Conservation (phyloP, 2,888 invertebrate genomes). For the Nomada ferruginata region DNA sequence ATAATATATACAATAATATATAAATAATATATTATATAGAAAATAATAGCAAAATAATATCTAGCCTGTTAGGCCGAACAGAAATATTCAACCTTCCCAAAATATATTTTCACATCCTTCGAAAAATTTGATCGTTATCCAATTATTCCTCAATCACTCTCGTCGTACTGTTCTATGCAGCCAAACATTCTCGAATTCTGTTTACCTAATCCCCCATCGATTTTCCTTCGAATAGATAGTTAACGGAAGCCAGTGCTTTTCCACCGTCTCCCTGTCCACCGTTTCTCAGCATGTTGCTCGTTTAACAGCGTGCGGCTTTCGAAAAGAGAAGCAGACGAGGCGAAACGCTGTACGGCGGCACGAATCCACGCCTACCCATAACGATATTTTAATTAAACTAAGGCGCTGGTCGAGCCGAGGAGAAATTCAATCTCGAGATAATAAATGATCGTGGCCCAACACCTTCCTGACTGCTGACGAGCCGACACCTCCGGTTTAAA, state of each 20-base stretch:
- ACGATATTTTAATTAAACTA: conserved; percentile 85
- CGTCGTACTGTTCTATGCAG: background rate
- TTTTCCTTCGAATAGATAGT: conserved; percentile 22
- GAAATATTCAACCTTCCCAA: too few species aligned
- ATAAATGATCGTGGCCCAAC: conserved; percentile 84
- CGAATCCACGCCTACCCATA: conserved; percentile 84
- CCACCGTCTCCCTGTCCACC: conserved; percentile 26
- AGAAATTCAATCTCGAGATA: conserved; percentile 84
- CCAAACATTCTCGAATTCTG: background rate
- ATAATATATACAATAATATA: too few species aligned
- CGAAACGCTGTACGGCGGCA: conserved; percentile 76
- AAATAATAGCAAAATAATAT: too few species aligned
- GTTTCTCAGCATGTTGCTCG: conserved; percentile 43
- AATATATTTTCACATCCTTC: too few species aligned
- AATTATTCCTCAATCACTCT: too few species aligned
- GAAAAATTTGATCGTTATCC: too few species aligned
- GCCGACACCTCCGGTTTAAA: conserved; percentile 79
- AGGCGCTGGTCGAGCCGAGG: conserved; percentile 78
- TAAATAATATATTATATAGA: too few species aligned
- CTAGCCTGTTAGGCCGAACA: too few species aligned
- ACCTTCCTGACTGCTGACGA: conserved; percentile 82
- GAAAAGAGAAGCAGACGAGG: conserved; percentile 66
- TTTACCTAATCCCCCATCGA: conserved; percentile 3
- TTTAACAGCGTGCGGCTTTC: conserved; percentile 57
- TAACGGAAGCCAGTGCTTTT: conserved; percentile 65